These are phyloP conservation scores for Ypsolopha sequella DNA, from an alignment of 2,888 invertebrate genomes.

Conservation along the genomic window DNA sequence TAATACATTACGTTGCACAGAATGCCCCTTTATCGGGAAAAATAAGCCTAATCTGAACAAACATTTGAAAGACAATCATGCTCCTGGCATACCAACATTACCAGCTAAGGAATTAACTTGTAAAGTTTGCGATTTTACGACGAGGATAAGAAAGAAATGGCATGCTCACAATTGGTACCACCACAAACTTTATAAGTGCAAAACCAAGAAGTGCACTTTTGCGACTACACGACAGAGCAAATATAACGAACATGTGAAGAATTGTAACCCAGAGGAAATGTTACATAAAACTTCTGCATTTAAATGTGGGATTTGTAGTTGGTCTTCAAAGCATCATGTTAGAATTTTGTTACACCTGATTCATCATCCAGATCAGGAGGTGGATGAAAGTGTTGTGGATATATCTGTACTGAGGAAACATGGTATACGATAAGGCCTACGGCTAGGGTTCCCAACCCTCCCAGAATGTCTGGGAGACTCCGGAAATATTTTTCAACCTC, in stretches of 20 bases:
- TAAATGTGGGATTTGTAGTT: conserved; percentile 30
- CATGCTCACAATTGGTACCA: not conserved
- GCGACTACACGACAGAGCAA: conserved; percentile 4
- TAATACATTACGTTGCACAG: conserved; percentile 23
- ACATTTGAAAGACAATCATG: not conserved
- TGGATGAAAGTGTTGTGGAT: conserved; percentile 28
- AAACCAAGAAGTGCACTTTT: conserved; percentile 6
- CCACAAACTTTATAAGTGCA: not conserved
- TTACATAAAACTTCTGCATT: conserved; percentile 13
- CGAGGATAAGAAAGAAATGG: not conserved
- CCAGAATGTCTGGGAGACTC: too few species aligned
- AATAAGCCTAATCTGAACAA: not conserved
- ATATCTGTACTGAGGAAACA: conserved; percentile 21
- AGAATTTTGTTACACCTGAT: conserved; percentile 45
- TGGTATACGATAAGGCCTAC: conserved; percentile 14
- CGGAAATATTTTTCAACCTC: too few species aligned
- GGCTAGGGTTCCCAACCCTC: too few species aligned
- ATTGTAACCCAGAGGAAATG: too few species aligned
- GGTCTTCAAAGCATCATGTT: conserved; percentile 25
- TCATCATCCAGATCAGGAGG: conserved; percentile 42
- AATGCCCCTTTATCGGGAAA: conserved; percentile 2
- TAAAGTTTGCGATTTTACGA: not conserved
- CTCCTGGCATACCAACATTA: not conserved
- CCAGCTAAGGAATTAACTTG: not conserved
- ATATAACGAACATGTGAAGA: not conserved